These are phyloP conservation scores for Carassius auratus DNA, from an alignment of 2,113 vertebrate genomes.

Conservation along the genomic window DNA sequence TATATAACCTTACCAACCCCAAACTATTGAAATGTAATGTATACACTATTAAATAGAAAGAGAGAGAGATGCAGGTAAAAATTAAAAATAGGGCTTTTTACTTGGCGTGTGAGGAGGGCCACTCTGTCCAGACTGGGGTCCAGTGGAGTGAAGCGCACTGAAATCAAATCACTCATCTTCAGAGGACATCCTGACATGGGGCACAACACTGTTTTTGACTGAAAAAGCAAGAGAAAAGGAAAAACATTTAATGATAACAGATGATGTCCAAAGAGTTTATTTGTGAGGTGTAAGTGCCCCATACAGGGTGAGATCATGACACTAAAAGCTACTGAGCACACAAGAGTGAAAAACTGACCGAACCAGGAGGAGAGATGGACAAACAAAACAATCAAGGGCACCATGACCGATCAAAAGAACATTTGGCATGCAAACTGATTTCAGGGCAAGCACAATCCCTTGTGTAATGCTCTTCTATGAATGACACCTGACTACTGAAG, in stretches of 20 bases:
- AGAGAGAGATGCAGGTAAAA: not conserved
- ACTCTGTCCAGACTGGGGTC: slow-evolving; percentile 82
- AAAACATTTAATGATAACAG: not conserved
- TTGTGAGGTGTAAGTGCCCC: not conserved
- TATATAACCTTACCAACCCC: not conserved
- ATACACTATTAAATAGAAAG: not conserved
- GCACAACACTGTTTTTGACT: slow-evolving; percentile 84
- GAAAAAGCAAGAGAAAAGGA: not conserved
- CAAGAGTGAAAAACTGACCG: not conserved
- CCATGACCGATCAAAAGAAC: slow-evolving; percentile 21
- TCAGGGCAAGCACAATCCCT: not conserved
- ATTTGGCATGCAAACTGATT: slow-evolving; percentile 12
- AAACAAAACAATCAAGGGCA: slow-evolving; percentile 41
- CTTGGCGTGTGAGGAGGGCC: slow-evolving; percentile 83
- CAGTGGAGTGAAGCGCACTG: slow-evolving; percentile 80
- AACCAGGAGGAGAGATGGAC: not conserved
- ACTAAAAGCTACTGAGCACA: not conserved
- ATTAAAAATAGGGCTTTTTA: slow-evolving; percentile 40
- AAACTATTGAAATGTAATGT: not conserved
- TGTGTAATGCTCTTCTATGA: slow-evolving; percentile 14
- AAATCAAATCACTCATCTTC: slow-evolving; percentile 84
- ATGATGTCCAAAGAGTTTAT: not conserved
- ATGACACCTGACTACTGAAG: not conserved
- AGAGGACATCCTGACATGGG: slow-evolving; percentile 87
- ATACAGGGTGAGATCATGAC: not conserved